Evolutionary conservation across 2,113 vertebrate genomes (phyloP), one percentile per base, ranked within the genome.

Genomic region (Alces alces): DNA sequence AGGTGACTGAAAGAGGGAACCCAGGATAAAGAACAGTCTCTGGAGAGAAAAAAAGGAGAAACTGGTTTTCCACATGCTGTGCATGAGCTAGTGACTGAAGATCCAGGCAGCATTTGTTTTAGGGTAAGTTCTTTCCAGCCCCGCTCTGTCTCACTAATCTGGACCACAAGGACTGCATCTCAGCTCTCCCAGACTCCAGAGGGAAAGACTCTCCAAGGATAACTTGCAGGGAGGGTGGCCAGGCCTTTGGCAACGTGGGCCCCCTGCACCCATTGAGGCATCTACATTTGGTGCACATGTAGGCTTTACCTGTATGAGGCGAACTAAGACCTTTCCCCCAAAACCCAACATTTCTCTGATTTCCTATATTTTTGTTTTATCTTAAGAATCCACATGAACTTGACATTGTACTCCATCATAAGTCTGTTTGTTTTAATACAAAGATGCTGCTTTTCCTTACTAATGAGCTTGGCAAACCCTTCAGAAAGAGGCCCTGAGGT

Each of bases 401-500:
- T 96, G 86, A 78, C 27, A 83, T 54, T 88, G 78, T 82, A 76
- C 39, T 73, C 83, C 76, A 89, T 82, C 50, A 2, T 39, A 27
- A 25, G 36, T 61, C 91, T 96, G 5, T 88, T 87, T 93, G 50
- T 64, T 89, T 92, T 66, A 85, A 96, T 45, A 43, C 70, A 93
- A 78, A 95, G 70, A 43, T 79, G 47, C 91, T 89, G 47, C 43
- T 96, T 91, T 94, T 85, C 78, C 47, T 93, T 89, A 45, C 33
- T 85, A 89, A 70, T 70, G 70, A 94, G 36, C 73, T 87, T 43
- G 64, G 85, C 95, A 61, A 93, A 64, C n/a, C 73, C 82, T 83
- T 58, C 64, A 91, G 73, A 97, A 93, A 92, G 79, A 80, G 30
- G 57, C 58, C 78, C 76, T 43, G 3, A 87, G 66, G 80, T 78